Evolutionary conservation across 2,113 vertebrate species (phyloP), one percentile per base, ranked within the genome.

Genomic region (Vidua chalybeata): DNA sequence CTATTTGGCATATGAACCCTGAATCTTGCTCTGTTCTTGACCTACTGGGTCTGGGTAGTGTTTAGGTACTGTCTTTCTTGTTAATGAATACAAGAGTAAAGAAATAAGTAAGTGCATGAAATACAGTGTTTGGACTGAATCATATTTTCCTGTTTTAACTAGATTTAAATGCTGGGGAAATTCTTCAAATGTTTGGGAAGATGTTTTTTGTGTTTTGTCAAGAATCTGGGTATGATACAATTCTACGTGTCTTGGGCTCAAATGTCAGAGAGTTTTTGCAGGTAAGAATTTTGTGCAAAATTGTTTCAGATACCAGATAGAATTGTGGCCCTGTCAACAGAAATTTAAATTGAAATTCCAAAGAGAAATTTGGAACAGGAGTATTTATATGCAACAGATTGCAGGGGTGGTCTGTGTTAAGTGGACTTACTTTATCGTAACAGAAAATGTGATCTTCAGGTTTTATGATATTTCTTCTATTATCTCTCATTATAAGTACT

Each of bases 131-230:
- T 79, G 35, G 19, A 84, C 56, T 95, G n/a, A 93, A 48, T 58
- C 0, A 2, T 73, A 19, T 87, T 94, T 87, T 95, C 28, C 31
- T 95, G 18, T 97, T 86, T 86, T 97, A 92, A 97, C 80, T 96
- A 99, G 99, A 99, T 98, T 98, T 99, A 43, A 98, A 99, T 93
- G 99, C 99, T 4, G 99, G 99, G 37, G 99, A 99, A 95, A 99
- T 99, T 96, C 98, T 99, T 94, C 99, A 99, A 35, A 98, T 99
- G 99, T 99, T 99, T 96, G 99, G 99, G 64, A 99, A 99, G 98
- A 99, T 99, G 99, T 99, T 99, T 97, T 99, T 99, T 93, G 99
- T 99, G 83, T 99, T 99, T 98, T 99, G 99, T 96, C 99, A 99
- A 97, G 99, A 99, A 96, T 99, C 99, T 46, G 99, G 99, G 92